Base-by-base conservation (phyloP, 1,140 invertebrate species). In the Drosophila burlai region DNA sequence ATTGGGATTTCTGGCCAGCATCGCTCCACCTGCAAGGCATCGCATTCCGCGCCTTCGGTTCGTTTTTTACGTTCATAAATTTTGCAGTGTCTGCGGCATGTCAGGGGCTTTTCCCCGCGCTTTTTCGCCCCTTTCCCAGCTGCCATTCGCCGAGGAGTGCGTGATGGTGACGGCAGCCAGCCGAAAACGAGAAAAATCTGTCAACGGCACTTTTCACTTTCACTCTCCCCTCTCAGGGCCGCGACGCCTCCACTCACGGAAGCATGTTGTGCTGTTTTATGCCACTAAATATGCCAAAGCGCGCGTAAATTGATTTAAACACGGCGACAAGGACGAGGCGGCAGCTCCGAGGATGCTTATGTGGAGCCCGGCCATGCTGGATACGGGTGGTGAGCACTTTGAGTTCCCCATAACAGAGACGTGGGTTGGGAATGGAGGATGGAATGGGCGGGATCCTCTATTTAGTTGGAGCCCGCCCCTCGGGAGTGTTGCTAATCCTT, bases 301-400 rank as follows among this genome's bases (percentile, higher is more conserved):
- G 84, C 73, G 84, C 76, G 83, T 80, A 89, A 87, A 87, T 87
- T 87, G 83, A 87, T 87, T 87, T 87, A 87, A 87, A 84, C 84
- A 71, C 81, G 84, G 54, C 83, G 79, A 71, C 83, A 64, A 80
- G 72, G 64, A 78, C 74, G 75, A 61, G 75, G 43, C 54, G 36
- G 34, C 24, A 15, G 38, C 59, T 62, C 18, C 49, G 52, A 58
- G 36, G 73, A 68, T 55, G 63, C 63, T 77, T 77, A 42, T 49
- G 73, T 57, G 34, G 43, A 18, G 18, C 49, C 4, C 11, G 36
- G 66, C 21, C 43, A 36, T 34, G 55, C 16, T n/a, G 61, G 73
- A 46, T 49, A 40, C 62, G 54, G 46, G 55, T 49, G 45, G 45
- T 73, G 67, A 38, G 36, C 29, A 40, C 64, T 61, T 64, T 43